Conservation (phyloP, 2,888 invertebrate genomes). For the Carpatolechia fugitivella region DNA sequence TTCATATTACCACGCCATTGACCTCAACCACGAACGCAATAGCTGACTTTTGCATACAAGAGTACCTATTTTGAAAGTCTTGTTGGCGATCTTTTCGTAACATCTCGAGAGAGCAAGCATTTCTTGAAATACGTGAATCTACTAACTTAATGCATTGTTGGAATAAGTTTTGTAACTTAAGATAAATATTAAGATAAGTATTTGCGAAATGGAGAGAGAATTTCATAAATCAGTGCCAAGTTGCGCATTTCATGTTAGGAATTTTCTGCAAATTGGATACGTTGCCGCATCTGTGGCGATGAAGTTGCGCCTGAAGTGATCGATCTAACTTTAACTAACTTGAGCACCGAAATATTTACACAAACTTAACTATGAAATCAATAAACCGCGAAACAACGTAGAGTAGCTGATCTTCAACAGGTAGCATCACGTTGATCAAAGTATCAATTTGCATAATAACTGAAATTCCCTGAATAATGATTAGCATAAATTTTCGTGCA, state of each 20-base stretch:
- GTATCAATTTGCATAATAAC: too few species aligned
- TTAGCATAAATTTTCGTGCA: too few species aligned
- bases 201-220: not conserved
- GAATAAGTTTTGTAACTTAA: not conserved
- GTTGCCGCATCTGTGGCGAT: not conserved
- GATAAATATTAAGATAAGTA: not conserved
- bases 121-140: not conserved
- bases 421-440: too few species aligned
- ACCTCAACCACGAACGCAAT: not conserved
- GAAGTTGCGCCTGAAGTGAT: not conserved
- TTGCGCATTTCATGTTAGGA: not conserved
- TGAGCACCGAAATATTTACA: not conserved
- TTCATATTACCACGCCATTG: conserved; percentile 1
- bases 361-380: not conserved
- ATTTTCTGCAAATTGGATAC: not conserved
- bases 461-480: too few species aligned
- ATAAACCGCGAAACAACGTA: too few species aligned
- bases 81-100: not conserved
- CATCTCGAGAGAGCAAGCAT: not conserved
- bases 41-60: not conserved
- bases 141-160: not conserved
- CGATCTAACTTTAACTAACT: not conserved
- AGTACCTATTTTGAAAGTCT: not conserved
- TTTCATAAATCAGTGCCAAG: not conserved
- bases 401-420: too few species aligned